Evolutionary conservation across 2,113 vertebrate species (phyloP), one percentile per base, ranked within the genome.

Genomic region (Cynoglossus semilaevis): DNA sequence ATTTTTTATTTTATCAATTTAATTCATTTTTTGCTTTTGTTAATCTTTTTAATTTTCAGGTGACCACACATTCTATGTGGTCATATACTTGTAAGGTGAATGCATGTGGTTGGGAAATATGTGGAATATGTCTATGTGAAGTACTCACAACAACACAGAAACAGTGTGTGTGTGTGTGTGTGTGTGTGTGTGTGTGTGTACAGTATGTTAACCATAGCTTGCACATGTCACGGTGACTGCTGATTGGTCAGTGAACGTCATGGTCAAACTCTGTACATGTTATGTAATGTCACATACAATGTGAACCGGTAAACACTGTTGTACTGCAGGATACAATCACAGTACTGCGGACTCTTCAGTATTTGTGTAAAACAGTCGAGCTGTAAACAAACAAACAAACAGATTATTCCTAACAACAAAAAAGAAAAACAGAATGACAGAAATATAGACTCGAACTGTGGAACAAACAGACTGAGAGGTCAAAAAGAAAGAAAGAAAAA

Each of bases 211-310:
- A 15, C 42, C 43, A 13, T 41, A 34, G 7, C 1, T 38, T 38
- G 37, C 8, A 8, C 8, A 1, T 52, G 57, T 61, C 55, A 36
- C 8, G 17, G 52, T 62, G 40, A 56, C 56, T 47, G 48, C 15
- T 38, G 15, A 42, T 9, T 15, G 29, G 55, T 77, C 74, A 61
- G 19, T 38, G 41, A 64, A 62, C 45, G 72, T 56, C 70, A 1
- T 8, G 61, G 54, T 76, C 44, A 73, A 68, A 53, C 51, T 37
- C 43, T 50, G 55, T 51, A 15, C n/a, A 13, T 53, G 55, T 83
- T 79, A 69, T 52, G 50, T 54, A 76, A 85, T 22, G 8, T 12
- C 52, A 41, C 51, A 58, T 38, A 59, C 35, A 48, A 47, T 16
- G 63, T 58, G 76, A 69, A 61, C 67, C 15, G 51, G 57, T 79